Percentiles rank a stretch among this genome's conserved stretches.
phyloP scores from a whole-genome alignment of 2,888 invertebrate species.

The Nysson spinosus region DNA sequence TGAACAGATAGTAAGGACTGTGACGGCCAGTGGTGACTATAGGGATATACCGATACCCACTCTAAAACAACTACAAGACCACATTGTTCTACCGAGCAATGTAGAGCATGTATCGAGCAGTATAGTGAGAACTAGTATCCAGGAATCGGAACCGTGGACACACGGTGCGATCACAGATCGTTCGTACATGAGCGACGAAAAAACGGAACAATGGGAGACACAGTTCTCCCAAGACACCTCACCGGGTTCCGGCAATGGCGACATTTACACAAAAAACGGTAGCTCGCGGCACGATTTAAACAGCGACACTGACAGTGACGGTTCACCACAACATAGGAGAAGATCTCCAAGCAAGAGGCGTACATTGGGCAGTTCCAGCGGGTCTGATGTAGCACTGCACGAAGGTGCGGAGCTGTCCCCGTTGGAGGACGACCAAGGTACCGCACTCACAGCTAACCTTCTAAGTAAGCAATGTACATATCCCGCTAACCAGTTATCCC shows the following conservation, averaged over 20 bases:
- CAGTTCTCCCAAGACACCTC: conserved; percentile 72
- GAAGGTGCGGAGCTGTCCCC: conserved; percentile 82
- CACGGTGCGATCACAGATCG: conserved; percentile 11
- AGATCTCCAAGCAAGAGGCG: conserved; percentile 75
- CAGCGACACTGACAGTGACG: conserved; percentile 75
- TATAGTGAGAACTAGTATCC: conserved; percentile 23
- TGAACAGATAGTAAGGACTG: conserved; percentile 34
- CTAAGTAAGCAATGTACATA: conserved; percentile 77
- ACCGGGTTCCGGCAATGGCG: conserved; percentile 73
- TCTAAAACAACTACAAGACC: conserved; percentile 34
- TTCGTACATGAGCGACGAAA: conserved; percentile 27
- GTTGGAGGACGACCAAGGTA: conserved; percentile 82
- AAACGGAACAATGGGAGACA: conserved; percentile 68
- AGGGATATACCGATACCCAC: conserved; percentile 13
- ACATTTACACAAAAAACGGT: conserved; percentile 67
- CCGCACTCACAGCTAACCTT: conserved; percentile 77
- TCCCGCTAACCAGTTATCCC: conserved; percentile 56
- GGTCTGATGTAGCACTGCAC: conserved; percentile 82
- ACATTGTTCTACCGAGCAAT: conserved; percentile 4
- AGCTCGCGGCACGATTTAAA: conserved; percentile 69
- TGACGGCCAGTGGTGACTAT: conserved; percentile 19
- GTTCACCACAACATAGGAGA: conserved; percentile 70
- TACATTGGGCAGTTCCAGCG: conserved; percentile 82
- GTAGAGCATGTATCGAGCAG: conserved; percentile 22
- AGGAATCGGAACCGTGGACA: conserved; percentile 42